Evolutionary conservation across 2,797 vertebrate species (phyloP).

Genomic region (Chloroceryle inda): DNA sequence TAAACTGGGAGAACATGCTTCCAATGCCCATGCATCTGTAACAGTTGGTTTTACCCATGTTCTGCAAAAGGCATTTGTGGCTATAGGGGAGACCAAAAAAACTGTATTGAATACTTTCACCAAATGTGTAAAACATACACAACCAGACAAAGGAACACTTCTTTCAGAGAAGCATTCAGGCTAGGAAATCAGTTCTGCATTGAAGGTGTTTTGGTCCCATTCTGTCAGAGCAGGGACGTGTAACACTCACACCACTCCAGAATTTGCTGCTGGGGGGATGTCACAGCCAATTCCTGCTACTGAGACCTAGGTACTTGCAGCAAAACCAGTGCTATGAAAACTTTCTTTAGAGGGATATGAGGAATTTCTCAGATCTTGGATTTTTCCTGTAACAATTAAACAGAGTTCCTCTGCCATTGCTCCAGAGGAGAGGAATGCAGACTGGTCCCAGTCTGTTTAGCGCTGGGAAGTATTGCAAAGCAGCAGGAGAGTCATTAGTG

Average conservation of each 20-base stretch:
- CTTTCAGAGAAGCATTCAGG: neutral
- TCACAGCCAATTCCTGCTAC: neutral
- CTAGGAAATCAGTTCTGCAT: neutral
- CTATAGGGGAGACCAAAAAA: neutral
- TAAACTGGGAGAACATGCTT: neutral
- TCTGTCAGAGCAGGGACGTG: neutral
- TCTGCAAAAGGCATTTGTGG: neutral
- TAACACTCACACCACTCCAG: neutral
- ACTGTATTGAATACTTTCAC: neutral
- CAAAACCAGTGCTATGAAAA: neutral
- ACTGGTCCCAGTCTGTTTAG: neutral
- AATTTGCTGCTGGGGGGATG: neutral
- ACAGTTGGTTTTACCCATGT: neutral
- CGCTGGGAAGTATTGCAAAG: neutral
- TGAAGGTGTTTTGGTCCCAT: neutral
- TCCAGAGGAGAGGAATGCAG: neutral
- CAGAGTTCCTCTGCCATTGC: neutral
- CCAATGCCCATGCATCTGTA: neutral
- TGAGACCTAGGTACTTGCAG: neutral
- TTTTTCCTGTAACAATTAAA: neutral
- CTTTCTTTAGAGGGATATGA: neutral
- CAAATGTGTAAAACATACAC: neutral
- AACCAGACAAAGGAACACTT: neutral
- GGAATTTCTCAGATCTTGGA: conserved; percentile 16
- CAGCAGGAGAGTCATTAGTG: neutral